These are phyloP conservation scores for Trogon melanurus DNA, from an alignment of 2,113 vertebrate genomes.

Conservation along the genomic window DNA sequence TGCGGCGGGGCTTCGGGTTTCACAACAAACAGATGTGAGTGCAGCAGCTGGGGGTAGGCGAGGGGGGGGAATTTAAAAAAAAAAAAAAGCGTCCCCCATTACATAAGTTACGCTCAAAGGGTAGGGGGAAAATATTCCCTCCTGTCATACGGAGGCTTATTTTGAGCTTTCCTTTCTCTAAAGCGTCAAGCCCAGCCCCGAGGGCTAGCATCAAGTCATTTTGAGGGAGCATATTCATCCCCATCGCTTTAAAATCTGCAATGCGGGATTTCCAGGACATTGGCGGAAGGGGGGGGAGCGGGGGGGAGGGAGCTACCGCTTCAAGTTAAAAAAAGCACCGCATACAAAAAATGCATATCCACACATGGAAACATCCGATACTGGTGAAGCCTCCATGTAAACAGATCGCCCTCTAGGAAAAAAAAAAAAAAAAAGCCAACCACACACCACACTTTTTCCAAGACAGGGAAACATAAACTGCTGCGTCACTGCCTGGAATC, in stretches of 20 bases:
- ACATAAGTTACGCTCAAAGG: not conserved
- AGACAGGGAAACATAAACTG: constrained; percentile 68
- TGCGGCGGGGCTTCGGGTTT: constrained; percentile 83
- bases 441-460: constrained; percentile 16
- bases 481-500: constrained; percentile 70
- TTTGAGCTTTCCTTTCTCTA: not conserved
- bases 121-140: not conserved
- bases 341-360: constrained; percentile 20
- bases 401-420: constrained; percentile 73
- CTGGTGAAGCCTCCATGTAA: constrained; percentile 38
- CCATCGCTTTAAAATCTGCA: constrained; percentile 56
- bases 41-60: constrained; percentile 55
- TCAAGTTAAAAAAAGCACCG: not conserved
- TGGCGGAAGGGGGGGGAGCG: not conserved
- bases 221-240: not conserved
- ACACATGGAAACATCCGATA: constrained; percentile 50
- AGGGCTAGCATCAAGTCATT: not conserved
- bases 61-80: too few species aligned
- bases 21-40: constrained; percentile 95
- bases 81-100: not conserved
- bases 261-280: constrained; percentile 73
- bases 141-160: not conserved
- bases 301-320: not conserved
- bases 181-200: not conserved
- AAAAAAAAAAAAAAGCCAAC: not conserved